phyloP scores from a whole-genome alignment of 2,797 vertebrate genomes.

The Gobio occitaniae region DNA sequence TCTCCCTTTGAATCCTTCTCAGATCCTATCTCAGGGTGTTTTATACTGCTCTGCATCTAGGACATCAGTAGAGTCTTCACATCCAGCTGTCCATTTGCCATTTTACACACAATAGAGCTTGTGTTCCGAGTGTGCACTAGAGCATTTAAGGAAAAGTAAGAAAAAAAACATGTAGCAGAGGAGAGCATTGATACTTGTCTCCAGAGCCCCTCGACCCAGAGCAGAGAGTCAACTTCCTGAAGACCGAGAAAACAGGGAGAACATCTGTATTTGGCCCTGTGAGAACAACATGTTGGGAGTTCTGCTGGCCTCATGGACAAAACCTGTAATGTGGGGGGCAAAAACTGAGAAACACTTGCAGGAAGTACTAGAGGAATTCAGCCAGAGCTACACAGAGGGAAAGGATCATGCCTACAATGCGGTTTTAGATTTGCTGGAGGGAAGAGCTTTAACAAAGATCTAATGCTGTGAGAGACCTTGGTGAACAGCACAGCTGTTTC shows the following conservation, averaged over 20 bases:
- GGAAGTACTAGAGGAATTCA: background rate
- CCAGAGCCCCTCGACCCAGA: conserved; percentile 28
- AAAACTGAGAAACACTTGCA: background rate
- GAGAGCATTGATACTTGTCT: conserved; percentile 39
- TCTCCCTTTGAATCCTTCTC: background rate
- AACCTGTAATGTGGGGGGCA: background rate
- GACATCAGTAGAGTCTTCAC: conserved; percentile 7
- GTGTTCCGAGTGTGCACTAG: conserved; percentile 18
- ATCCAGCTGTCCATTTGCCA: background rate
- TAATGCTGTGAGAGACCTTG: background rate
- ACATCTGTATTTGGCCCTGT: conserved; percentile 37
- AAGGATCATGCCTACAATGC: conserved; percentile 3
- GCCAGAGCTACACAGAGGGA: background rate
- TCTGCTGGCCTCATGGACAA: conserved; percentile 10
- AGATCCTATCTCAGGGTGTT: background rate
- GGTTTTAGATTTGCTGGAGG: background rate
- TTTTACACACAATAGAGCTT: conserved; percentile 40
- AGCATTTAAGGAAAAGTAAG: conserved; percentile 4
- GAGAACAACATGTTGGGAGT: conserved; percentile 40
- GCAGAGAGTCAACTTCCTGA: conserved; percentile 24
- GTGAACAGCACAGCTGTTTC: conserved; percentile 28
- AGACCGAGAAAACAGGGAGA: conserved; percentile 16
- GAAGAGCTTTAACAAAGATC: conserved; percentile 2
- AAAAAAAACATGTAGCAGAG: conserved; percentile 8
- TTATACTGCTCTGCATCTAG: background rate